Evolutionary conservation across 92 coral and sea anemone genomes (phyloP), one percentile per base, ranked within the genome.

Genomic region (Galaxea fascicularis): DNA sequence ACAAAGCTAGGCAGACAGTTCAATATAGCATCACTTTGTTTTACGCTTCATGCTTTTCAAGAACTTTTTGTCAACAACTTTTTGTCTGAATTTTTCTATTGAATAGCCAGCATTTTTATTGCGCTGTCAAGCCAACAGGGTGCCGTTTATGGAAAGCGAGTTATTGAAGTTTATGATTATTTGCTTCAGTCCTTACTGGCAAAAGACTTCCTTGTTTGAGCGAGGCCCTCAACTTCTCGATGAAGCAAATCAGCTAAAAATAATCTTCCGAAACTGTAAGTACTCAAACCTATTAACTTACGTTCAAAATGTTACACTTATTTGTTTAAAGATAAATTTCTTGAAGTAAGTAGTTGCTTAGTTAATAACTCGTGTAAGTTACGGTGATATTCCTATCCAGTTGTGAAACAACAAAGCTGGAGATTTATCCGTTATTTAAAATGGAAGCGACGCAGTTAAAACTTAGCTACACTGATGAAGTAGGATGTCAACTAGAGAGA

Each of bases 1-100:
- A 49, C 21, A 58, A 30, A 70, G 14, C 24, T 56, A 59, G 30
- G 56, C 52, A 57, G 46, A 71, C 26, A 28, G 13, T 45, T 0
- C 72, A 79, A 79, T 79, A 79, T 79, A 13, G 8, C 49, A n/a
- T 5, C 17, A 28, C 4, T 56, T 54, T 21, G 29, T 15, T 7
- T 67, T 69, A 44, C 58, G 35, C 27, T 18, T 82, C 26, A 45
- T 44, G 56, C 21, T 66, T 51, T 79, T 57, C 29, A n/a, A n/a
- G n/a, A n/a, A n/a, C n/a, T n/a, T n/a, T n/a, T n/a, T n/a, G 21
- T 71, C 76, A 69, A 31, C 65, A 65, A 65, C 12, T 3, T 21
- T 71, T 71, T 67, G 64, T 65, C 65, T 66, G 54, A 65, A 79
- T 27, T 44, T 52, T 57, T 82, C 86, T 54, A 1, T 65, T 30